Percentiles rank a stretch among this genome's conserved stretches.
phyloP scores from a whole-genome alignment of 2,888 invertebrate genomes.

The Phalera bucephala region DNA sequence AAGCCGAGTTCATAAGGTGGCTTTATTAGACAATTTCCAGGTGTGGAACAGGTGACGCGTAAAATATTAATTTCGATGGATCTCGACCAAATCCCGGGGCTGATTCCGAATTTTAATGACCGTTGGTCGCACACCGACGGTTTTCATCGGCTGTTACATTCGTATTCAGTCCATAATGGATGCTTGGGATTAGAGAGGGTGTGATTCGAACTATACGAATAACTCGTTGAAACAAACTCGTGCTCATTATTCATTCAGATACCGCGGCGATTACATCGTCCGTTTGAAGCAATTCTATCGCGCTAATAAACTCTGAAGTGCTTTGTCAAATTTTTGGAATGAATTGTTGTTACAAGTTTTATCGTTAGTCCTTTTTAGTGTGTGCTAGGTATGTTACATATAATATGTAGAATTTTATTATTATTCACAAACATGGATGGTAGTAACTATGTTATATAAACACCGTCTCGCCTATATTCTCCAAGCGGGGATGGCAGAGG shows the following conservation, averaged over 20 bases:
- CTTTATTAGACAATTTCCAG: conserved; percentile 73
- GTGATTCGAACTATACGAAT: conserved; percentile 55
- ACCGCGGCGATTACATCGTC: conserved; percentile 58
- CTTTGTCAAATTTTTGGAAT: conserved; percentile 50
- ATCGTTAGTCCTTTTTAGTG: conserved; percentile 41
- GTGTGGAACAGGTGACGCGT: conserved; percentile 70
- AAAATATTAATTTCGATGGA: conserved; percentile 72
- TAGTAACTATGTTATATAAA: too few relatives aligned
- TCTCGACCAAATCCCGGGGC: conserved; percentile 46
- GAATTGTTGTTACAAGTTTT: conserved; percentile 51
- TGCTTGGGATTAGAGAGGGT: conserved; percentile 54
- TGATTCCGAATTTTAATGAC: conserved; percentile 57
- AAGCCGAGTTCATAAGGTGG: conserved; percentile 70
- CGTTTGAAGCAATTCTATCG: conserved; percentile 55
- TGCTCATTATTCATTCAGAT: conserved; percentile 61
- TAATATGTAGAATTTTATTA: too few relatives aligned
- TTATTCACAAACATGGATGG: too few relatives aligned
- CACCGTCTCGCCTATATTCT: too few relatives aligned
- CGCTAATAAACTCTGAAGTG: conserved; percentile 48
- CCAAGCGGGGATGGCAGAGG: too few relatives aligned
- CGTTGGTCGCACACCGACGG: conserved; percentile 35
- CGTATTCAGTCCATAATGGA: conserved; percentile 60
- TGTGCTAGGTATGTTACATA: too few relatives aligned
- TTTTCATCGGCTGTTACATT: conserved; percentile 49
- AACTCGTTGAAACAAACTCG: conserved; percentile 53